Evolutionary conservation across 1,140 invertebrate genomes (phyloP).

Genomic region (Lucilia sericata): DNA sequence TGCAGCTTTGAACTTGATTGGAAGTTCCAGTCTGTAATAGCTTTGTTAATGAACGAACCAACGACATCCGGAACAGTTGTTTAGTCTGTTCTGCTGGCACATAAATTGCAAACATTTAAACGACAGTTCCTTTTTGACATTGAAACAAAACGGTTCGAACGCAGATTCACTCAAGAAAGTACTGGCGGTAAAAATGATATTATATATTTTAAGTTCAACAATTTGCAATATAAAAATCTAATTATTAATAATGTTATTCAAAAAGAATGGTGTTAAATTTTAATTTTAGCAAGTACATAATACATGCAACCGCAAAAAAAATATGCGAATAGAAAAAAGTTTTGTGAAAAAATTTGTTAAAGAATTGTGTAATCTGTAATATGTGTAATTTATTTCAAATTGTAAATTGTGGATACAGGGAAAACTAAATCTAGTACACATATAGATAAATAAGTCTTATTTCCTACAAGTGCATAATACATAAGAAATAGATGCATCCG

Average conservation of each 20-base stretch:
- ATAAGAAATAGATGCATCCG: too few relatives aligned
- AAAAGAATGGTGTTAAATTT: neutral
- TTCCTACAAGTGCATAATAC: too few relatives aligned
- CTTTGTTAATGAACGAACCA: neutral
- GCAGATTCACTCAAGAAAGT: neutral
- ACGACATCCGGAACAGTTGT: neutral
- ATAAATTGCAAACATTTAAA: neutral
- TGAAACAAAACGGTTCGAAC: neutral
- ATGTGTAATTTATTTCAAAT: too few relatives aligned
- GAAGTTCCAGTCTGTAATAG: slow-evolving; percentile 17
- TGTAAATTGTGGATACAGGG: too few relatives aligned
- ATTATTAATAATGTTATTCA: neutral
- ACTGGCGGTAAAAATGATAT: neutral
- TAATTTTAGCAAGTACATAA: slow-evolving; percentile 11
- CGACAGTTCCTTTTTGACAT: neutral
- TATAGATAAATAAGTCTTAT: too few relatives aligned
- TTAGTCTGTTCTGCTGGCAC: neutral
- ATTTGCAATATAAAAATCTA: neutral
- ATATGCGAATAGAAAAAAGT: too few relatives aligned
- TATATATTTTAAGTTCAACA: neutral
- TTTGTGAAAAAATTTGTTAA: too few relatives aligned
- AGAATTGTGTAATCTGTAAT: too few relatives aligned
- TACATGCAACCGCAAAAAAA: too few relatives aligned
- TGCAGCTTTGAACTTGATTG: neutral
- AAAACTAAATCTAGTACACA: too few relatives aligned